These are phyloP conservation scores for Oasisia sp. DNA, from an alignment of 2,888 invertebrate genomes.

Conservation along the genomic window DNA sequence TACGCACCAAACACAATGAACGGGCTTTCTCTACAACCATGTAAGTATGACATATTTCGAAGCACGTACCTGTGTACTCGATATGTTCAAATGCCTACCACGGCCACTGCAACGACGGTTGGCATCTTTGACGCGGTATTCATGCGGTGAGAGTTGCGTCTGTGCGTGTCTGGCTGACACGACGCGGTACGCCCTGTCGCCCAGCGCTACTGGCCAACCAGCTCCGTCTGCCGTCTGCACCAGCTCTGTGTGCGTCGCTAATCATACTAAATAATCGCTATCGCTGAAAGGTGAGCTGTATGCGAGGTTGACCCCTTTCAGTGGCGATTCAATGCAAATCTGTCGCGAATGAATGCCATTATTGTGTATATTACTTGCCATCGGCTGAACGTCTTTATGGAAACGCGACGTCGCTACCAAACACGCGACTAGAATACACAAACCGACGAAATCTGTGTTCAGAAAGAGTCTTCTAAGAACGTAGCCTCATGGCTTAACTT, in stretches of 20 bases:
- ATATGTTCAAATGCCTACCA: not conserved
- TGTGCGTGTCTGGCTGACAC: not conserved
- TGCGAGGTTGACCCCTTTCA: constrained; percentile 17
- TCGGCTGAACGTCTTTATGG: constrained; percentile 10
- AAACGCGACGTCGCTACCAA: constrained; percentile 1
- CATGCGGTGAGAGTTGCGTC: not conserved
- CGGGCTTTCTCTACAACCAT: too few relatives aligned
- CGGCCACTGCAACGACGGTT: not conserved
- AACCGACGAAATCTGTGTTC: not conserved
- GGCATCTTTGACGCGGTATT: not conserved
- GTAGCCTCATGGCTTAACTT: not conserved
- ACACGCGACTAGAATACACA: not conserved
- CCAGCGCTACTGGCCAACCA: not conserved
- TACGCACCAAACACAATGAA: not conserved
- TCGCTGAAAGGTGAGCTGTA: constrained; percentile 17
- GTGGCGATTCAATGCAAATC: constrained; percentile 7
- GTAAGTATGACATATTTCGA: not conserved
- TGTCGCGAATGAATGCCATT: not conserved
- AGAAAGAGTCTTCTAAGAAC: not conserved
- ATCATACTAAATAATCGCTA: constrained; percentile 6
- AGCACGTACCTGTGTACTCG: not conserved
- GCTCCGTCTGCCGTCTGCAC: not conserved
- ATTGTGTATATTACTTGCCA: not conserved
- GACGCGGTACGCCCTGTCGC: not conserved
- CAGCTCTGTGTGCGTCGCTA: not conserved